Percentiles rank a stretch among this genome's conserved stretches.
phyloP scores from a whole-genome alignment of 2,888 invertebrate species.

The Penaeus monodon region DNA sequence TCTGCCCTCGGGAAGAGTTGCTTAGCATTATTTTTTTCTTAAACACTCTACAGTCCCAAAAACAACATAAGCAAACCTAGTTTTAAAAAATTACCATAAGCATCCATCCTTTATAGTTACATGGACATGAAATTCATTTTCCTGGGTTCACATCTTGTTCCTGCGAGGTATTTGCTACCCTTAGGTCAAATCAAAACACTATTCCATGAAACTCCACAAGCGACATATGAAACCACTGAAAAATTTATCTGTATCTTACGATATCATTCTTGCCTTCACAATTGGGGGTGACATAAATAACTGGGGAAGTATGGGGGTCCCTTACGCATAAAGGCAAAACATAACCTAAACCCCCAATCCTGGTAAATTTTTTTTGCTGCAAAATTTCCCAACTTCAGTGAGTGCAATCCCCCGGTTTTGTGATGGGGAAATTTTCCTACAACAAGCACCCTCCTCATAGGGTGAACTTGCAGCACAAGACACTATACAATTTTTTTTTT shows the following conservation, averaged over 20 bases:
- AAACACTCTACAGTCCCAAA: constrained; percentile 33
- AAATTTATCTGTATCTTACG: too few relatives aligned
- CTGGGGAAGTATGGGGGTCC: too few relatives aligned
- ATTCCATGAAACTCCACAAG: too few relatives aligned
- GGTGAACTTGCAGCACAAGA: constrained; percentile 12
- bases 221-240: too few relatives aligned
- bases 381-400: constrained; percentile 1
- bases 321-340: too few relatives aligned
- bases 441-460: constrained; percentile 16
- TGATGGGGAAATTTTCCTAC: neutral
- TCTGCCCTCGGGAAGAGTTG: constrained; percentile 59
- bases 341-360: neutral
- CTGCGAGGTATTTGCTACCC: neutral
- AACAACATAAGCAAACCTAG: constrained; percentile 23
- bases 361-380: neutral
- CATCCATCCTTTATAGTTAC: constrained; percentile 6
- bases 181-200: too few relatives aligned
- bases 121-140: neutral
- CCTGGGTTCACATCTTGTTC: neutral
- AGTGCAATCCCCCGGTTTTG: constrained; percentile 19
- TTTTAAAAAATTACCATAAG: constrained; percentile 24
- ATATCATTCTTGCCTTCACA: too few relatives aligned
- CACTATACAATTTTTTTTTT: constrained; percentile 18
- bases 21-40: constrained; percentile 1
- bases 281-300: too few relatives aligned